Conservation (phyloP, 37 sponge, comb jelly and placozoan species). For the Bolinopsis microptera region DNA sequence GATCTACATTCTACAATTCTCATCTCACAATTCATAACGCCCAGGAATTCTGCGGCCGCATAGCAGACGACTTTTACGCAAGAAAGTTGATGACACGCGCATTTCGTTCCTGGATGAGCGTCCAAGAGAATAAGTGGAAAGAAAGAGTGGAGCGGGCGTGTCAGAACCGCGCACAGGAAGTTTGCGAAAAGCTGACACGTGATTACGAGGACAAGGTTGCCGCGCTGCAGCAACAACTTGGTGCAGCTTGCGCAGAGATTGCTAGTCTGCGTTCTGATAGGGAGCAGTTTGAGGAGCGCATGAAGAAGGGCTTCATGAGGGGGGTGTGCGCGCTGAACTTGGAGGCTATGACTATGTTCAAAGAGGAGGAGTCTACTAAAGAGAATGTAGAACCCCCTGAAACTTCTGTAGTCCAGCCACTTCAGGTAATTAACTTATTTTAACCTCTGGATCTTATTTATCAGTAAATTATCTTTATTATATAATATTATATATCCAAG, state of each 20-base stretch:
- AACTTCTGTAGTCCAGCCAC: not conserved
- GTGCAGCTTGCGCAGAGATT: conserved; percentile 73
- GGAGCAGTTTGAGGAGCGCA: conserved; percentile 85
- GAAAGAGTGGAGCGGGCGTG: conserved; percentile 89
- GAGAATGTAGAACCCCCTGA: conserved; percentile 33
- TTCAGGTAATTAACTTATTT: conserved; percentile 5
- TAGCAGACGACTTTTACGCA: conserved; percentile 74
- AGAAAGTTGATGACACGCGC: conserved; percentile 66
- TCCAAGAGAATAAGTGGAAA: conserved; percentile 81
- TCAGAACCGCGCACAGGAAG: conserved; percentile 88
- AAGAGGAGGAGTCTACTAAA: conserved; percentile 32
- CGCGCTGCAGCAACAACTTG: conserved; percentile 69
- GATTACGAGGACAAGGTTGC: conserved; percentile 85
- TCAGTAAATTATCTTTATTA: too few species aligned
- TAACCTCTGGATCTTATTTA: not conserved
- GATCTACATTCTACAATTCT: too few species aligned
- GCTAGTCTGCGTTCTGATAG: conserved; percentile 70
- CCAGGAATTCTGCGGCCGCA: conserved; percentile 66
- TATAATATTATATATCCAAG: too few species aligned
- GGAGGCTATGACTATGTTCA: conserved; percentile 98
- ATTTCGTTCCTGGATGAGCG: conserved; percentile 82
- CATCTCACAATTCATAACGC: not conserved
- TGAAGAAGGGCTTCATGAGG: conserved; percentile 99
- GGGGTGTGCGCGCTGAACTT: conserved; percentile 98
- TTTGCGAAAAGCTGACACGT: conserved; percentile 78